These are phyloP conservation scores for Apodemia duryi DNA, from an alignment of 2,888 invertebrate species.

Conservation along the genomic window DNA sequence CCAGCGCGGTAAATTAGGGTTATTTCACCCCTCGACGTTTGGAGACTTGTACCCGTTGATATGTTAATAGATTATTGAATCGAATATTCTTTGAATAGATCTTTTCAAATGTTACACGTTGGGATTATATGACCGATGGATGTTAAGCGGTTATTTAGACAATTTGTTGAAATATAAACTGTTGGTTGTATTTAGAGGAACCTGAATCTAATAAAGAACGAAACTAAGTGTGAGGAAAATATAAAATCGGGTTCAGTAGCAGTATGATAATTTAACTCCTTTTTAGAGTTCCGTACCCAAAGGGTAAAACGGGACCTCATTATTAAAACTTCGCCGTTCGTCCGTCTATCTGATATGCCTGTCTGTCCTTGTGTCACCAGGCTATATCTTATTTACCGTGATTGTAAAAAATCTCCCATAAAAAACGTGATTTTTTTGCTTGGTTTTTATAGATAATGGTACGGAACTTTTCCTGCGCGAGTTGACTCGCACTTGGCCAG, in stretches of 20 bases:
- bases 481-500: too few species aligned
- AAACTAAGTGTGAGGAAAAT: neutral
- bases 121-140: neutral
- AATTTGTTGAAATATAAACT: neutral
- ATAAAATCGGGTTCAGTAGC: neutral
- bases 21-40: conserved; percentile 40
- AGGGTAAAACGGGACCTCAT: too few species aligned
- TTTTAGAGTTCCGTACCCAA: too few species aligned
- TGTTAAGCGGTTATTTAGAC: conserved; percentile 14
- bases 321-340: too few species aligned
- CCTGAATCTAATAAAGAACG: neutral
- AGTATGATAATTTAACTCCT: too few species aligned
- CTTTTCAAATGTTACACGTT: neutral
- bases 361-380: too few species aligned
- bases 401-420: too few species aligned
- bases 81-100: conserved; percentile 5
- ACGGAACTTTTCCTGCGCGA: too few species aligned
- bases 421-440: too few species aligned
- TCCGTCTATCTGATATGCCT: too few species aligned
- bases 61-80: conserved; percentile 42
- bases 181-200: neutral
- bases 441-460: too few species aligned
- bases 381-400: too few species aligned
- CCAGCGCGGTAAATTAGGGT: conserved; percentile 51
- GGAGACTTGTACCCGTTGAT: conserved; percentile 40